A percentile compares a stretch with the other conserved stretches of the same genome.
These are phyloP conservation scores for Brenthis ino DNA, from an alignment of 2,888 invertebrate species.

Conservation along the genomic window DNA sequence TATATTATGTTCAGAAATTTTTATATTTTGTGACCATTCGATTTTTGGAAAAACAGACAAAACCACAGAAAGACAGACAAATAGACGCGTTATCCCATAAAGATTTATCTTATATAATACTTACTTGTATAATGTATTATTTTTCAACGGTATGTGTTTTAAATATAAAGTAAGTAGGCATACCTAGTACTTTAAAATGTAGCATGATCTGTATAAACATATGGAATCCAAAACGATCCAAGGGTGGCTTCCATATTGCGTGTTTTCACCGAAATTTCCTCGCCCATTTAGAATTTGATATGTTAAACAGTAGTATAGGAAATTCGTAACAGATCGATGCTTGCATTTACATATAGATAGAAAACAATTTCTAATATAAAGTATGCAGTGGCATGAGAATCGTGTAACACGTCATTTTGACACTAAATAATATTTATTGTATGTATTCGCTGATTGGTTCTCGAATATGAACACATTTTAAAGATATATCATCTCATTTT, in stretches of 20 bases:
- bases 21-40: no score
- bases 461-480: neutral
- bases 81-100: no score
- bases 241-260: conserved; percentile 32
- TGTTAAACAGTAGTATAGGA: conserved; percentile 22
- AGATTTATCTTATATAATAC: no score
- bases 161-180: no score
- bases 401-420: conserved; percentile 31
- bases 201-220: no score
- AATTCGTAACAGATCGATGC: conserved; percentile 12
- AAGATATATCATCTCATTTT: neutral
- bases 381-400: conserved; percentile 37
- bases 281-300: conserved; percentile 29
- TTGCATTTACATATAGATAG: conserved; percentile 23
- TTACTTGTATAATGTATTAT: no score
- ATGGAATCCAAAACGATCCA: conserved; percentile 9
- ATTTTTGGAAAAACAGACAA: no score
- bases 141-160: no score
- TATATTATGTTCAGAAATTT: no score
- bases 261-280: conserved; percentile 41
- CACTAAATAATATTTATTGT: conserved; percentile 7
- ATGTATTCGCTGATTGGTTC: neutral
- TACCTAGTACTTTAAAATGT: no score
- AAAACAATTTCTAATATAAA: conserved; percentile 3
- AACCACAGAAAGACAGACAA: no score